phyloP scores from a whole-genome alignment of 23 tunicate species.

The Trididemnum clinides region DNA sequence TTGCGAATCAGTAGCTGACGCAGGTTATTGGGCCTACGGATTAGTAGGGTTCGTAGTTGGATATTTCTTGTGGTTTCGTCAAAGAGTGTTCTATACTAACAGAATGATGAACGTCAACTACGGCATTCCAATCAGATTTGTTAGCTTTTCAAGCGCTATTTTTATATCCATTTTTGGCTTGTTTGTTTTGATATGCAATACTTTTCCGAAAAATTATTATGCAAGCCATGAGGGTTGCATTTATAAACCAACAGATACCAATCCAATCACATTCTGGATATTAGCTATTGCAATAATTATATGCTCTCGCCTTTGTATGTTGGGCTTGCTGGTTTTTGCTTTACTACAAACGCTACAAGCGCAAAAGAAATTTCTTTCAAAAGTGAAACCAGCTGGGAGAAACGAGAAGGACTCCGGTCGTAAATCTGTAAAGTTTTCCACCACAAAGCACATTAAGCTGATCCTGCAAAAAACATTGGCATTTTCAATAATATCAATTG shows the following conservation, averaged over 20 bases:
- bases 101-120: slow-evolving; percentile 47
- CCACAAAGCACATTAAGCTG: background rate
- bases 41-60: slow-evolving; percentile 17
- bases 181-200: background rate
- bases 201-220: slow-evolving; percentile 24
- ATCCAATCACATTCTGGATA: background rate
- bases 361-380: background rate
- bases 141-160: slow-evolving; percentile 42
- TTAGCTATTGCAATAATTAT: slow-evolving; percentile 13
- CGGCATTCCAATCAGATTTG: background rate
- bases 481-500: background rate
- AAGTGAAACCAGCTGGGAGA: background rate
- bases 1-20: slow-evolving; percentile 58
- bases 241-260: background rate
- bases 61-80: slow-evolving; percentile 60
- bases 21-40: slow-evolving; percentile 18
- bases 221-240: slow-evolving; percentile 32
- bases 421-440: too few species aligned
- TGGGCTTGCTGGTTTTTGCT: slow-evolving; percentile 51
- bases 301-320: slow-evolving; percentile 17
- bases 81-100: slow-evolving; percentile 45
- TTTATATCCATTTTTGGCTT: slow-evolving; percentile 22
- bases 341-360: background rate
- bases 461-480: background rate
- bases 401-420: too few species aligned